Percentiles rank a stretch among this genome's conserved stretches.
Evolutionary conservation across 2,888 invertebrate species (phyloP).

Genomic region (Agriopis leucophaearia): DNA sequence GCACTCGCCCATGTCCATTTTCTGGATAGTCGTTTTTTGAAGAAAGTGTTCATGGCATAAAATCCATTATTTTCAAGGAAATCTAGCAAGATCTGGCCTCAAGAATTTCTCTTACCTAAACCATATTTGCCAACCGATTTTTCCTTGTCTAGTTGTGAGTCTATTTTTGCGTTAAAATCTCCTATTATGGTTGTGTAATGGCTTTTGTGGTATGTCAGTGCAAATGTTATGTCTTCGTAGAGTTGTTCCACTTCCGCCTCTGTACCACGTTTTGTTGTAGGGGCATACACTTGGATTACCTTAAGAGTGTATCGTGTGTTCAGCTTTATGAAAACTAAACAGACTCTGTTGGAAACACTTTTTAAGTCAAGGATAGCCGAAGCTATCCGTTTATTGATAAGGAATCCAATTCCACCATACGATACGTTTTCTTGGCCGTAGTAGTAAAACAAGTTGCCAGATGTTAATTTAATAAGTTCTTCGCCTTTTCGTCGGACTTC

Average conservation of each 20-base stretch:
- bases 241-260: not conserved
- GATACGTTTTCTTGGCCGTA: constrained; percentile 9
- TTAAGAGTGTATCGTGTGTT: not conserved
- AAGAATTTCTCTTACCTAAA: not conserved
- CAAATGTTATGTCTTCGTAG: not conserved
- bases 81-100: not conserved
- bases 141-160: not conserved
- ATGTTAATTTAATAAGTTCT: not conserved
- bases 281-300: constrained; percentile 6
- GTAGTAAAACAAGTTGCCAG: not conserved
- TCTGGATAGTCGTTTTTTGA: not conserved
- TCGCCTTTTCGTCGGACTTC: not conserved
- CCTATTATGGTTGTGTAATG: not conserved
- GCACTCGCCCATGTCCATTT: constrained; percentile 10
- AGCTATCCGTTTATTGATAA: not conserved
- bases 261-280: not conserved
- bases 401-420: constrained; percentile 20
- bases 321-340: not conserved
- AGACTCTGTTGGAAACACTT: constrained; percentile 11
- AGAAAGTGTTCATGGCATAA: constrained; percentile 14
- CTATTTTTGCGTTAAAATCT: constrained; percentile 13
- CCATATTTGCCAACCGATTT: constrained; percentile 1
- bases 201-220: not conserved
- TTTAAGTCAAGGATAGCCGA: not conserved
- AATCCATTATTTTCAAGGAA: not conserved